Base-by-base conservation (phyloP, 2,888 invertebrate species). In the Acleris sparsana region DNA sequence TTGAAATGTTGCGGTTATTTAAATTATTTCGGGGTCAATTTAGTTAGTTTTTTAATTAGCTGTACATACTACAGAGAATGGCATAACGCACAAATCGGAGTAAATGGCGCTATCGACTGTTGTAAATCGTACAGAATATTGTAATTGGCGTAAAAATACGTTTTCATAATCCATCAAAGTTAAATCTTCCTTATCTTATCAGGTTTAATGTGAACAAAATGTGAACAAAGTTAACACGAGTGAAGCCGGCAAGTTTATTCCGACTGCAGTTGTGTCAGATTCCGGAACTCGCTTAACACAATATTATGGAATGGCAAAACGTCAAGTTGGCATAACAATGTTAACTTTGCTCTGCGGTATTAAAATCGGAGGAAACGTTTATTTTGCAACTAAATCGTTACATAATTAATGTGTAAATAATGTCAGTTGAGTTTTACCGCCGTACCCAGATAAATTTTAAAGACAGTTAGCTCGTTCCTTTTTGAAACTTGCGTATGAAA, bases 301-400 rank as follows among this genome's bases (percentile, higher is more conserved):
- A 88, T 88, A 88, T 88, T 88, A 85, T 86, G 86, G 79, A 80
- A 83, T 77, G 77, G 80, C 78, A 77, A 79, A 83, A 82, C 83
- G 85, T 87, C 83, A 83, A 85, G 81, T 85, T 86, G 82, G 80
- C 83, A 87, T 84, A 87, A 85, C 83, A 82, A 78, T 81, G 83
- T 82, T 80, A 85, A 86, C 80, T 84, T 85, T 72, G 70, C 74
- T 72, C 72, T 73, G 75, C 73, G 76, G 79, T 82, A 80, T 75
- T 75, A 72, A 80, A 79, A 76, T 76, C 73, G 70, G 71, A 75
- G 77, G 77, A 77, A 44, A 51, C 46, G 59, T 60, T 53, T 48
- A 49, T 33, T 53, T 62, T 44, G 56, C 52, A 29, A 48, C 48
- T 48, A 48, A 18, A 17, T 48, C 48, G 4, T 48, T 48, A 48